phyloP scores from a whole-genome alignment of 1,140 invertebrate species.

The Drepana arcuata region DNA sequence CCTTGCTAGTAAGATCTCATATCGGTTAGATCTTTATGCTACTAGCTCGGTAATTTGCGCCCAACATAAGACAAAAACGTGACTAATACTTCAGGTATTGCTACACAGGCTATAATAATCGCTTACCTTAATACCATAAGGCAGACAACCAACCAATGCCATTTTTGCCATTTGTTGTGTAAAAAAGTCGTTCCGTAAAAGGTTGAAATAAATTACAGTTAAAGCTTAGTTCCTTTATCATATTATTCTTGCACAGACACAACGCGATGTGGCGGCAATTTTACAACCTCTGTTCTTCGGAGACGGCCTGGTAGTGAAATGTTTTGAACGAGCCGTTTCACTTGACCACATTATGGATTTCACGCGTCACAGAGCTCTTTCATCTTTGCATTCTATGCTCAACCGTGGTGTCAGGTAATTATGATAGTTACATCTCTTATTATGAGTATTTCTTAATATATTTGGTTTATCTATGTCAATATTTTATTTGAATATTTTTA shows the following conservation, averaged over 20 bases:
- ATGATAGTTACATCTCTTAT: neutral
- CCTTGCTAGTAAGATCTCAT: too few relatives aligned
- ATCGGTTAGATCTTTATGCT: too few relatives aligned
- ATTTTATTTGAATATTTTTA: slow-evolving; percentile 25
- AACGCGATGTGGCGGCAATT: slow-evolving; percentile 90
- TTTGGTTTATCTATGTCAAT: slow-evolving; percentile 4
- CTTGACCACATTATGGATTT: slow-evolving; percentile 99
- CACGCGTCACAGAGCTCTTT: slow-evolving; percentile 93
- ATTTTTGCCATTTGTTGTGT: too few relatives aligned
- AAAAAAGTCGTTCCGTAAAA: too few relatives aligned
- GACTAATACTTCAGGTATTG: too few relatives aligned
- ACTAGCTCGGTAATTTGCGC: too few relatives aligned
- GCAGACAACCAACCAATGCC: too few relatives aligned
- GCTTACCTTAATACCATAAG: too few relatives aligned
- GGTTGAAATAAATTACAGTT: too few relatives aligned
- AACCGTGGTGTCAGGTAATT: slow-evolving; percentile 88
- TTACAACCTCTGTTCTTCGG: slow-evolving; percentile 89
- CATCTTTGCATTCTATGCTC: slow-evolving; percentile 97
- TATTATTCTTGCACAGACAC: slow-evolving; percentile 74
- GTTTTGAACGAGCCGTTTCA: slow-evolving; percentile 90
- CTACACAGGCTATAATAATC: too few relatives aligned
- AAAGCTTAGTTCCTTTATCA: too few relatives aligned
- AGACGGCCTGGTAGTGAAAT: slow-evolving; percentile 94
- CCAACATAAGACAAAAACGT: too few relatives aligned
- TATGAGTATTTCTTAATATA: neutral